Percentiles rank a stretch among this genome's conserved stretches.
Evolutionary conservation across 2,888 invertebrate genomes (phyloP).

Genomic region (Euzetes globulus): DNA sequence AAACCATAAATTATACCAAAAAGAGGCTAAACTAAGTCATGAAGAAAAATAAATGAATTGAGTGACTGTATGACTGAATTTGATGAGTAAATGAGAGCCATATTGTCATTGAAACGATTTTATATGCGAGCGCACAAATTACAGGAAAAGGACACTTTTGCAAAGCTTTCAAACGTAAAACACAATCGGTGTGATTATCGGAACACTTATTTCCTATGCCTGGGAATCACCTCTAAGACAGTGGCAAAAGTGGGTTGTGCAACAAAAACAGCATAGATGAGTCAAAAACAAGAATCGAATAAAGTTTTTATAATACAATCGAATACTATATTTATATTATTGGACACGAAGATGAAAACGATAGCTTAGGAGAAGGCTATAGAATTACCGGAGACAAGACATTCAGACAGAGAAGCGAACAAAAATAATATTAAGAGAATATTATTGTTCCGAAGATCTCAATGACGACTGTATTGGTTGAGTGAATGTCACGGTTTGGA

Average conservation of each 20-base stretch:
- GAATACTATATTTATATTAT: not conserved
- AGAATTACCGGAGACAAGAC: no score
- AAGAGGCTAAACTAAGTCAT: not conserved
- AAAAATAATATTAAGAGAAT: not conserved
- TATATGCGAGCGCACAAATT: not conserved
- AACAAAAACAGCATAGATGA: not conserved
- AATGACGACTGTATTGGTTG: conserved; percentile 11
- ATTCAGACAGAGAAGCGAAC: not conserved
- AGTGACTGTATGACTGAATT: not conserved
- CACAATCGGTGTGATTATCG: conserved; percentile 10
- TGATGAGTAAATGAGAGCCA: conserved; percentile 8
- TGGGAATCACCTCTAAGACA: not conserved
- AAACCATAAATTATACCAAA: not conserved
- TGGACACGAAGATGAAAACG: not conserved
- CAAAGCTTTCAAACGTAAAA: conserved; percentile 1
- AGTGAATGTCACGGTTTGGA: conserved; percentile 3
- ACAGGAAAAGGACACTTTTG: not conserved
- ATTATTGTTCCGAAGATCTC: conserved; percentile 10
- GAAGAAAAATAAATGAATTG: not conserved
- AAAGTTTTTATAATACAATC: not conserved
- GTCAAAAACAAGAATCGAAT: not conserved
- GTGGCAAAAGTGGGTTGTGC: not conserved
- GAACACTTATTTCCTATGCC: not conserved
- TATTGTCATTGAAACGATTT: not conserved
- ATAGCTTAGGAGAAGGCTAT: not conserved